Evolutionary conservation across 1,140 invertebrate genomes (phyloP).

Genomic region (Drosophila ananassae): DNA sequence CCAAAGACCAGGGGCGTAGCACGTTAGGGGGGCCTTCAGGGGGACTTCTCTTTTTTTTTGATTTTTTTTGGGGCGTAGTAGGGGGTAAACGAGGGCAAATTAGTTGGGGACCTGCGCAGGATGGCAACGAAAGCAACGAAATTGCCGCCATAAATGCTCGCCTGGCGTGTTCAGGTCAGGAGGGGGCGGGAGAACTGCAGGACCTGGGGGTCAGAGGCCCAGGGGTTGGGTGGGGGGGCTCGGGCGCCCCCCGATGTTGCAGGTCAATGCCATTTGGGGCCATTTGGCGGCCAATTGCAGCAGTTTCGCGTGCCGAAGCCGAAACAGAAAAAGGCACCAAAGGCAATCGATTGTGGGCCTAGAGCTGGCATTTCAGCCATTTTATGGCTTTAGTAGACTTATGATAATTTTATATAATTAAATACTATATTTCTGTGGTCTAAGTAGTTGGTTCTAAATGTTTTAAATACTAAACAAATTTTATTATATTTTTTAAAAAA

Average conservation of each 20-base stretch:
- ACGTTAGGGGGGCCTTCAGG: background rate
- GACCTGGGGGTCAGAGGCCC: background rate
- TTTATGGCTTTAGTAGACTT: background rate
- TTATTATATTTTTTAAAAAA: too few relatives aligned
- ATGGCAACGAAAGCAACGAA: conserved; percentile 37
- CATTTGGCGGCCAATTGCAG: conserved; percentile 58
- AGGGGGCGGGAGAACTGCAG: background rate
- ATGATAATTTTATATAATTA: too few relatives aligned
- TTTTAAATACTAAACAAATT: too few relatives aligned
- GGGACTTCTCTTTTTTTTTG: background rate
- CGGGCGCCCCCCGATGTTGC: conserved; percentile 29
- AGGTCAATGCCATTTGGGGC: conserved; percentile 71
- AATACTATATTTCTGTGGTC: too few relatives aligned
- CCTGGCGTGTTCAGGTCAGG: conserved; percentile 42
- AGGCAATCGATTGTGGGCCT: conserved; percentile 17
- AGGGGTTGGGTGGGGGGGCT: background rate
- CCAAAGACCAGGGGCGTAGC: conserved; percentile 25
- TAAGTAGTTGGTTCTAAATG: too few relatives aligned
- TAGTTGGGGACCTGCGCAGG: conserved; percentile 64
- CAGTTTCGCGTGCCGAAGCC: conserved; percentile 44
- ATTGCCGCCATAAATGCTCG: conserved; percentile 71
- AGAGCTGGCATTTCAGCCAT: background rate
- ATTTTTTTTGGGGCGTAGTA: background rate
- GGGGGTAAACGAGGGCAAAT: conserved; percentile 54
- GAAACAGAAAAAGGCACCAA: conserved; percentile 9